A percentile compares a stretch with the other conserved stretches of the same genome.
Conservation (phyloP, 2,113 vertebrate species). For the Aptenodytes patagonicus region DNA sequence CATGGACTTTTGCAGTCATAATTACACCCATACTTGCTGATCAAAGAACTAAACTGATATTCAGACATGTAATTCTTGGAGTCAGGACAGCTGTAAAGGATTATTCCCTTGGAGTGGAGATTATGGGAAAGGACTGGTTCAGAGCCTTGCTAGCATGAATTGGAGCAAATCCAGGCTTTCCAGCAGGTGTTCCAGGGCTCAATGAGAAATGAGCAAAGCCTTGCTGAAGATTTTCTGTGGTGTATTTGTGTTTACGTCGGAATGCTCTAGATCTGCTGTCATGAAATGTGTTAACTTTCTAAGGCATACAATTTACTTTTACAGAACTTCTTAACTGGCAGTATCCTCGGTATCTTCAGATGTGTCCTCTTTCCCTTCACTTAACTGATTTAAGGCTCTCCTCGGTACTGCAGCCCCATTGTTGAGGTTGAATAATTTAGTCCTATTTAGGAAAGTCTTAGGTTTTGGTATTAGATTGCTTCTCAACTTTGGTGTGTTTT, state of each 20-base stretch:
- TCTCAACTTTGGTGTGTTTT: neutral
- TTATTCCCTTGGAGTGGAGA: neutral
- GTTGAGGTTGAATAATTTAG: neutral
- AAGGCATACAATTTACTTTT: neutral
- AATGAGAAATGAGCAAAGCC: neutral
- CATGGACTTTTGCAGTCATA: neutral
- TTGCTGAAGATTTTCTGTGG: neutral
- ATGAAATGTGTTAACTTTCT: neutral
- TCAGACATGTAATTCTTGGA: neutral
- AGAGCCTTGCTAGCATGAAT: neutral
- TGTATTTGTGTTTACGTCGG: neutral
- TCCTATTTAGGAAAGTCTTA: neutral
- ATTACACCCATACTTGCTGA: neutral
- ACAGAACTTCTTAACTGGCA: neutral
- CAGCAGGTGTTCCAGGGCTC: neutral
- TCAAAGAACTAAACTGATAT: neutral
- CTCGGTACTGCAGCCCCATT: fast-evolving
- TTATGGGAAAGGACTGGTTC: neutral
- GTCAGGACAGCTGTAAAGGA: neutral
- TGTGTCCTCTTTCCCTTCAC: neutral
- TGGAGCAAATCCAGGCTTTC: neutral
- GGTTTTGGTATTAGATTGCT: neutral
- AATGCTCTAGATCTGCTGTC: neutral
- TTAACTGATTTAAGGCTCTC: neutral
- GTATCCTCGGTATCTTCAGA: neutral